A percentile compares a stretch with the other conserved stretches of the same genome.
Conservation (phyloP, 30 jellyfish, hydroid and myxozoan genomes). For the Aurelia sp. region DNA sequence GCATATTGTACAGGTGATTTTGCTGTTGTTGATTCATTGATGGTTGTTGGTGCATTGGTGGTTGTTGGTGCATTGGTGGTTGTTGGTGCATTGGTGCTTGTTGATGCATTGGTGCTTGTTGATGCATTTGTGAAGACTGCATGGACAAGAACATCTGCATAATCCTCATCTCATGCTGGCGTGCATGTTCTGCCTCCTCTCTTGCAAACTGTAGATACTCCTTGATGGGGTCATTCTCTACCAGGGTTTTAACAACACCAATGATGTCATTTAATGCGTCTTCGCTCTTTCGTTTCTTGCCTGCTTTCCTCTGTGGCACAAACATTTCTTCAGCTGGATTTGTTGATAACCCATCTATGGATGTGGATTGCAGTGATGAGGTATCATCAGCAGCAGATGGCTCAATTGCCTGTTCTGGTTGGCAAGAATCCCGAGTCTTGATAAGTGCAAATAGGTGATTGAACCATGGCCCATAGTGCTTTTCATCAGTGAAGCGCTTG, state of each 20-base stretch:
- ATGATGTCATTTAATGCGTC: too few species aligned
- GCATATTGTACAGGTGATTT: not conserved
- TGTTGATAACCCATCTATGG: too few species aligned
- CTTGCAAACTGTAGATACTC: slow-evolving; percentile 33
- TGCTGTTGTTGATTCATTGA: too few species aligned
- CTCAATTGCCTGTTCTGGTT: slow-evolving; percentile 67
- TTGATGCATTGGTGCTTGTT: not conserved
- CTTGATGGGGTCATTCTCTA: slow-evolving; percentile 21
- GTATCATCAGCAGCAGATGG: not conserved
- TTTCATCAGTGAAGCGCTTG: slow-evolving; percentile 49
- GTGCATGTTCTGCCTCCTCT: slow-evolving; percentile 46
- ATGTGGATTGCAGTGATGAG: too few species aligned
- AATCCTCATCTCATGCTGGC: slow-evolving; percentile 41
- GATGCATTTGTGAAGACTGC: not conserved
- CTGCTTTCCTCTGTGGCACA: too few species aligned
- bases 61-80: too few species aligned
- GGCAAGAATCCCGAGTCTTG: slow-evolving; percentile 45
- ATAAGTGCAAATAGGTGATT: slow-evolving; percentile 34
- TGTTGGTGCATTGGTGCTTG: not conserved
- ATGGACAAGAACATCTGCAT: slow-evolving; percentile 40
- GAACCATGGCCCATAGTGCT: slow-evolving; percentile 56
- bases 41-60: too few species aligned
- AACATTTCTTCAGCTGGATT: too few species aligned
- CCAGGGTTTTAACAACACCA: slow-evolving; percentile 16
- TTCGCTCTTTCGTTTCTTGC: too few species aligned